phyloP scores from a whole-genome alignment of 1,140 invertebrate species.

The Drosophila subobscura region DNA sequence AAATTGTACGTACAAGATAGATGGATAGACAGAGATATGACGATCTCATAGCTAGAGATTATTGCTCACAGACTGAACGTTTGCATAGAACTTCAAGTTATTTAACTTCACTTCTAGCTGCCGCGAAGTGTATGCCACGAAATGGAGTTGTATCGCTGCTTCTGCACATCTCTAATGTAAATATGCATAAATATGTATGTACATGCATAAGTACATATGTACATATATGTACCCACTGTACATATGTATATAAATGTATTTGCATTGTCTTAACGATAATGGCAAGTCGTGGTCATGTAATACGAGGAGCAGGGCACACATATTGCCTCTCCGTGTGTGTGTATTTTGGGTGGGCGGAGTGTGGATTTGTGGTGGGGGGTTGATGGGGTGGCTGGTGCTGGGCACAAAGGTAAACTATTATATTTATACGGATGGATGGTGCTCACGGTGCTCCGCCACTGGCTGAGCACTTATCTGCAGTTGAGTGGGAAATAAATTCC shows the following conservation, averaged over 20 bases:
- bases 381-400: conserved; percentile 2
- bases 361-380: background rate
- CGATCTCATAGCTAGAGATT: too few species aligned
- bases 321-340: conserved; percentile 26
- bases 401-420: conserved; percentile 51
- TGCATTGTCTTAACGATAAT: conserved; percentile 60
- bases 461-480: conserved; percentile 75
- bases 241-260: conserved; percentile 8
- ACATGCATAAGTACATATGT: background rate
- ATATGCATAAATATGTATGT: background rate
- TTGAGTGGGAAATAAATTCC: conserved; percentile 79
- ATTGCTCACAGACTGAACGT: too few species aligned
- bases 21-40: too few species aligned
- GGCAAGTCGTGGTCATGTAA: conserved; percentile 48
- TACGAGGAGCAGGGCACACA: conserved; percentile 41
- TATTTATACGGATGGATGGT: conserved; percentile 44
- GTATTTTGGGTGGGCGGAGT: conserved; percentile 13
- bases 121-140: too few species aligned
- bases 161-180: too few species aligned
- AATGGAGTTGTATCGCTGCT: too few species aligned
- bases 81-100: too few species aligned
- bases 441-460: conserved; percentile 30
- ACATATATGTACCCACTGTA: background rate
- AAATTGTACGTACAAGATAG: too few species aligned
- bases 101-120: too few species aligned